A percentile compares a stretch with the other conserved stretches of the same genome.
phyloP scores from a whole-genome alignment of 2,888 invertebrate species.

The Zele albiditarsus region DNA sequence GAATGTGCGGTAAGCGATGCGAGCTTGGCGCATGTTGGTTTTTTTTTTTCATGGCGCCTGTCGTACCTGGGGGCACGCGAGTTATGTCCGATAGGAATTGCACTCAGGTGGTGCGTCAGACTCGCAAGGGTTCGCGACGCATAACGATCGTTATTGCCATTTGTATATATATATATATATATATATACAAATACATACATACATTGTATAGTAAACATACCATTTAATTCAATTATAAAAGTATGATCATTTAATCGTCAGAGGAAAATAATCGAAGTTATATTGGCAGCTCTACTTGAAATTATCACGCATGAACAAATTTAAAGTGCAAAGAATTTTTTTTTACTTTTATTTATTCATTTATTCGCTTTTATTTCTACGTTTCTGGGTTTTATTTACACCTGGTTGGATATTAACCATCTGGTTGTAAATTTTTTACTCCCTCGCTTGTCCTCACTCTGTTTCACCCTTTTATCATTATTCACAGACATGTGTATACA shows the following conservation, averaged over 20 bases:
- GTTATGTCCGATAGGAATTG: constrained; percentile 53
- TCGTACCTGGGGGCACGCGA: constrained; percentile 22
- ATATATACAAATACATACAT: not conserved
- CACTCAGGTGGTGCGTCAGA: constrained; percentile 50
- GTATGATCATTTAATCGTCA: no score
- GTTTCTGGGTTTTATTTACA: not conserved
- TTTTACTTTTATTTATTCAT: not conserved
- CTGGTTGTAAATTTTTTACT: not conserved
- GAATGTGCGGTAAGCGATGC: constrained; percentile 34
- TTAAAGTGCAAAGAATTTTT: no score
- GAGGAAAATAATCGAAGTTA: no score
- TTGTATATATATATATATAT: not conserved
- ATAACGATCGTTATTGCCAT: not conserved
- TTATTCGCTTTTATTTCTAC: not conserved
- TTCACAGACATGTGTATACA: not conserved
- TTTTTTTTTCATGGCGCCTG: not conserved
- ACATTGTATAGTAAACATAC: not conserved
- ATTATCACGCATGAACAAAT: no score
- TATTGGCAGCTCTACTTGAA: no score
- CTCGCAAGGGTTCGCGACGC: constrained; percentile 26
- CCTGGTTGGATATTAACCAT: not conserved
- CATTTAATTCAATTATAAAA: no score
- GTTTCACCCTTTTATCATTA: not conserved
- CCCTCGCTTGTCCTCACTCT: no score
- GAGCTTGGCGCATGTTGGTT: not conserved